These are phyloP conservation scores for Eristalis arbustorum DNA, from an alignment of 2,888 invertebrate genomes.

Conservation along the genomic window DNA sequence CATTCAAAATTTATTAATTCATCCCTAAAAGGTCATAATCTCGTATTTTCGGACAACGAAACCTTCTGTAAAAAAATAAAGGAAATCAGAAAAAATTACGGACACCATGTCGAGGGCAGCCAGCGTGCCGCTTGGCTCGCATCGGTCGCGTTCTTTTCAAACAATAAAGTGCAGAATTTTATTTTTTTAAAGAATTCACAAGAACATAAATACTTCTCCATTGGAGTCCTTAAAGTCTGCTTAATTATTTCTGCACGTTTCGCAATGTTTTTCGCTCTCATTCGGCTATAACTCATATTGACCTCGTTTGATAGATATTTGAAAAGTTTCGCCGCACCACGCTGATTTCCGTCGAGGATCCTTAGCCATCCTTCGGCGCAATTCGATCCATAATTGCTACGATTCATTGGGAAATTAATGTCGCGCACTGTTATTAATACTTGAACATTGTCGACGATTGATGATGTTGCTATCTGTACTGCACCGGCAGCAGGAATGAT, in stretches of 20 bases:
- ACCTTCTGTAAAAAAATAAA: neutral
- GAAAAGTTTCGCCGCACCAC: slow-evolving; percentile 10
- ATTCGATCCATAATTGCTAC: slow-evolving; percentile 51
- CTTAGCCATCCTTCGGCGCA: neutral
- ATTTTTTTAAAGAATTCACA: slow-evolving; percentile 25
- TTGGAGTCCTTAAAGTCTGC: slow-evolving; percentile 31
- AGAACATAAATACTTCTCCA: slow-evolving; percentile 28
- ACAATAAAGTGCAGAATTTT: slow-evolving; percentile 29
- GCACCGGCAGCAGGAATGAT: slow-evolving; percentile 6
- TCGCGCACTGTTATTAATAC: slow-evolving; percentile 51
- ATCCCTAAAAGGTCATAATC: slow-evolving; percentile 44
- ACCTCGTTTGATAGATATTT: slow-evolving; percentile 27
- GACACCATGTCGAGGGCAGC: neutral
- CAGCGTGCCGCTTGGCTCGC: neutral
- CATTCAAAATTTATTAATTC: slow-evolving; percentile 58
- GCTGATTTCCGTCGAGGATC: neutral
- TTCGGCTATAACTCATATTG: slow-evolving; percentile 1
- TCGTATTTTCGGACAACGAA: neutral
- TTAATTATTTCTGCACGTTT: slow-evolving; percentile 36
- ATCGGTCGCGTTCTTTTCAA: neutral
- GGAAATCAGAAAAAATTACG: neutral
- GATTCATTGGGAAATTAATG: slow-evolving; percentile 59
- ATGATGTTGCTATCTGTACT: slow-evolving; percentile 42
- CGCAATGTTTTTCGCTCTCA: neutral
- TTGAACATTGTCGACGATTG: slow-evolving; percentile 51